Base-by-base conservation (phyloP, 2,797 vertebrate species). In the Manis pentadactyla region DNA sequence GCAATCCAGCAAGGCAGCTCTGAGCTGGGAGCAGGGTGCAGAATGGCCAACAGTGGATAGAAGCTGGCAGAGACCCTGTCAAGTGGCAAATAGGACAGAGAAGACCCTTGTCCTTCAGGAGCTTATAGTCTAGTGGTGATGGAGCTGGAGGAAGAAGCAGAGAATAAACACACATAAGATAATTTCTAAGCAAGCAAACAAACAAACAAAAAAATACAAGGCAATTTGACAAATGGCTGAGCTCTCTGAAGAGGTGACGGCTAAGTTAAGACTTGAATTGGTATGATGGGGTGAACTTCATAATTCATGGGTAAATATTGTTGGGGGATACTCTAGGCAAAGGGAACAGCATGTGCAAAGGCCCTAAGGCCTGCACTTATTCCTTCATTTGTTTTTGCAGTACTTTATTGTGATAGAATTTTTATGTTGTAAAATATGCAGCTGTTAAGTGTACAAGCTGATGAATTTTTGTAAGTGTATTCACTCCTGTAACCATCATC, bases 241-340 rank as follows among this genome's bases (percentile, higher is more conserved):
- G 55, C 8, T 61, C 75, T 79, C 13, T 23, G 59, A 39, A 57
- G 14, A n/a, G 37, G 78, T 19, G 68, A 29, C 15, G 3, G 18
- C 12, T 27, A 81, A 37, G 14, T 42, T 68, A 34, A 83, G 69
- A 49, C 31, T 23, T 64, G 6, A 61, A 27, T 46, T 17, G 88
- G 49, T 1, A 14, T 7, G 2, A 1, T 5, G 7, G 23, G 10
- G 15, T 55, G 4, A 37, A 17, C 14, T 49, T 73, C 39, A 11
- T n/a, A 46, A 46, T 46, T 46, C 46, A 46, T 46, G 46, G 46
- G 46, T 46, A 69, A 46, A 31, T 23, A 27, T 2, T 27, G 31
- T 0, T 4, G 19, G 25, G 21, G 4, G 13, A 14, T 46, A 27
- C 49, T 66, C 15, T 29, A 68, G 57, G 66, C 39, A 53, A 68